Conservation (phyloP, 2,797 vertebrate species). For the Squalus acanthias region DNA sequence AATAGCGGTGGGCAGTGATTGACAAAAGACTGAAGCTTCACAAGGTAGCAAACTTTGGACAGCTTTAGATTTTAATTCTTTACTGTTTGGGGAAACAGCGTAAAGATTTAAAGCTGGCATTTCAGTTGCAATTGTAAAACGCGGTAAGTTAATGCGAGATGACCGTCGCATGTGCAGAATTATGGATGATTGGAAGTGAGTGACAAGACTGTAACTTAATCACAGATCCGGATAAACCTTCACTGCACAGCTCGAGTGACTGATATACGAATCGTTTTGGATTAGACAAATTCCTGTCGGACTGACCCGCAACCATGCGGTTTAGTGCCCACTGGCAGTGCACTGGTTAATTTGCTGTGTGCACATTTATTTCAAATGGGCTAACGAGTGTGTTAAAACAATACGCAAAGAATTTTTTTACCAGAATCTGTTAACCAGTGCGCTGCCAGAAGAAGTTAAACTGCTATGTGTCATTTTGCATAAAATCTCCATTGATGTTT, state of each 20-base stretch:
- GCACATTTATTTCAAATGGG: not conserved
- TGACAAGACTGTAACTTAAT: not conserved
- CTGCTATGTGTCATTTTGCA: too few relatives aligned
- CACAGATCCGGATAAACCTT: not conserved
- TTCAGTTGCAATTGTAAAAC: not conserved
- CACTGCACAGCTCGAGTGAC: not conserved
- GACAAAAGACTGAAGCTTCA: not conserved
- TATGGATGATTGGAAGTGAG: not conserved
- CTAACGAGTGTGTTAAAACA: not conserved
- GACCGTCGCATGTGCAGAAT: not conserved
- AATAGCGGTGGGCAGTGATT: not conserved
- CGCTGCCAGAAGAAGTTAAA: not conserved
- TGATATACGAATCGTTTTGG: not conserved
- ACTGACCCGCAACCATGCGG: not conserved
- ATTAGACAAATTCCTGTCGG: not conserved
- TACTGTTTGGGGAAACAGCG: not conserved
- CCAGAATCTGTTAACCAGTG: not conserved
- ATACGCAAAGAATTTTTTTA: too few relatives aligned
- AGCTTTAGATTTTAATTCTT: not conserved
- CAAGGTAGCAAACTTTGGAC: not conserved
- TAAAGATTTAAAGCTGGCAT: not conserved
- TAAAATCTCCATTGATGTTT: not conserved
- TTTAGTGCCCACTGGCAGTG: not conserved
- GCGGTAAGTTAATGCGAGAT: not conserved
- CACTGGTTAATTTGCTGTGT: not conserved